A percentile compares a stretch with the other conserved stretches of the same genome.
Conservation (phyloP, 2,797 vertebrate species). For the Melanotaenia maccullochi region DNA sequence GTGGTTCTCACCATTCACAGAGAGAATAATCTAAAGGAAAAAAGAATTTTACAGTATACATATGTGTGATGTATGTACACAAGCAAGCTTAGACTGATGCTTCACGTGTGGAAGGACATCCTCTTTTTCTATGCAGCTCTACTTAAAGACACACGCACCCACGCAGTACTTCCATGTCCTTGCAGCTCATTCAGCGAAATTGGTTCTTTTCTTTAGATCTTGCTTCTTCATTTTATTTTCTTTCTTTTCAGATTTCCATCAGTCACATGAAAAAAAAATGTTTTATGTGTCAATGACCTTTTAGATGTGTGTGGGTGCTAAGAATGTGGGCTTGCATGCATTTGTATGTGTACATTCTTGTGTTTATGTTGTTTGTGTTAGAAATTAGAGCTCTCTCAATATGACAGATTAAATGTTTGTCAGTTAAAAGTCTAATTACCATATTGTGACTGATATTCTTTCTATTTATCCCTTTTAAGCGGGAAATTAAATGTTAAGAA, state of each 20-base stretch:
- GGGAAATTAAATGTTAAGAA: not conserved
- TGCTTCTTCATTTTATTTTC: not conserved
- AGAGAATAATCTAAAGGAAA: constrained; percentile 48
- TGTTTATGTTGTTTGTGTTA: not conserved
- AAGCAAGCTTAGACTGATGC: not conserved
- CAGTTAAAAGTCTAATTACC: not conserved
- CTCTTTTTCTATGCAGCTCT: not conserved
- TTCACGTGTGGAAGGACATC: constrained; percentile 24
- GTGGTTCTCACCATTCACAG: constrained; percentile 43
- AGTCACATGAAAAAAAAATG: not conserved
- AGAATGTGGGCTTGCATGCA: not conserved
- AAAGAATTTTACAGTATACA: not conserved
- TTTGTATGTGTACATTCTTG: not conserved
- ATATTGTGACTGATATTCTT: not conserved
- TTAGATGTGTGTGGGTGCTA: not conserved
- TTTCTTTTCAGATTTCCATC: not conserved
- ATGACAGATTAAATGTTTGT: not conserved
- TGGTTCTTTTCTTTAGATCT: not conserved
- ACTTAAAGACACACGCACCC: constrained; percentile 12
- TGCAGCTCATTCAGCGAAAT: constrained; percentile 4
- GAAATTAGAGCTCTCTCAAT: not conserved
- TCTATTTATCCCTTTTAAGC: not conserved
- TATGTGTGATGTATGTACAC: not conserved
- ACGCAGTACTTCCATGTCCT: constrained; percentile 19
- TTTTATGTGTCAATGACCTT: constrained; percentile 33